Conservation (phyloP, 1,140 invertebrate species). For the Ips nitidus region DNA sequence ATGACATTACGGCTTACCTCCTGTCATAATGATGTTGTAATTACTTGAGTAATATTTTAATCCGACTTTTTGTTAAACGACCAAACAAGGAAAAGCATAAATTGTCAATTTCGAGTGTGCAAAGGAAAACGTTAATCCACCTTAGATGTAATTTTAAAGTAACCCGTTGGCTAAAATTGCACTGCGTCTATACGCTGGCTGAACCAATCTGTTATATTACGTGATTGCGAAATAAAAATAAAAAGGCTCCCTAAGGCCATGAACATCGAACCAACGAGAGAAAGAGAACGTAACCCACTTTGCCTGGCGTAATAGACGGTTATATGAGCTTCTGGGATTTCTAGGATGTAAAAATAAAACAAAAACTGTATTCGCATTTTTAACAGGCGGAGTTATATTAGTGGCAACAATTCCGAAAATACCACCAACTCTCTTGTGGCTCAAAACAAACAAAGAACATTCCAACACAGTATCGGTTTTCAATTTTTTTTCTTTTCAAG, state of each 20-base stretch:
- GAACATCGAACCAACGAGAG: conserved; percentile 5
- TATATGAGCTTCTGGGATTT: conserved; percentile 27
- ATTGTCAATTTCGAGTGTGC: neutral
- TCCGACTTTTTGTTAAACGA: too few relatives aligned
- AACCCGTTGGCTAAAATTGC: conserved; percentile 14
- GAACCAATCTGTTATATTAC: conserved; percentile 25
- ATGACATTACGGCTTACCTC: too few relatives aligned
- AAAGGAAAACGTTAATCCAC: neutral
- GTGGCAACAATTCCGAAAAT: conserved; percentile 37
- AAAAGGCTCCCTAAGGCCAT: conserved; percentile 11
- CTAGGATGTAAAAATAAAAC: conserved; percentile 26
- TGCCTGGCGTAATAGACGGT: conserved; percentile 21
- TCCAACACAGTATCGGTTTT: conserved; percentile 13
- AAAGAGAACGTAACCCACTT: conserved; percentile 22
- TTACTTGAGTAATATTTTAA: too few relatives aligned
- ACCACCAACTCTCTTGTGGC: conserved; percentile 29
- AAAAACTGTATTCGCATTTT: conserved; percentile 29
- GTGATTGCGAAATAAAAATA: conserved; percentile 30
- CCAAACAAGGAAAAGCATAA: neutral
- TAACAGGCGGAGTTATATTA: conserved; percentile 23
- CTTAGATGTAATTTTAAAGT: conserved; percentile 16
- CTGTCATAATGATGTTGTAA: too few relatives aligned
- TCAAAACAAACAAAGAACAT: conserved; percentile 34
- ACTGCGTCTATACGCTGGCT: conserved; percentile 19
- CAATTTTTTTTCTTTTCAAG: neutral